Conservation (phyloP, 2,888 invertebrate genomes). For the Lasius fuliginosus region DNA sequence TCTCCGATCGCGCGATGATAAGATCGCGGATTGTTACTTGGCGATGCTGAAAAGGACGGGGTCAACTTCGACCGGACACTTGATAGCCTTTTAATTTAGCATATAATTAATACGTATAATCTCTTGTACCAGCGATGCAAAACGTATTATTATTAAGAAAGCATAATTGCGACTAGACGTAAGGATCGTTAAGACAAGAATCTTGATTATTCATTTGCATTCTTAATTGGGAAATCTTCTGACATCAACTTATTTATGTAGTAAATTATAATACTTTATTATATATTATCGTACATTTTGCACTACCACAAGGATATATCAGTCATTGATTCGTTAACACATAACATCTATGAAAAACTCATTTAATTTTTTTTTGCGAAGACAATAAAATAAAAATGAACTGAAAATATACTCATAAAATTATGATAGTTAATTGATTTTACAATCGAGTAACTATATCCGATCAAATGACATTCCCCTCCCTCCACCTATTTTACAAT, state of each 20-base stretch:
- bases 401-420: slow-evolving; percentile 9
- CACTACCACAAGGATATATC: not conserved
- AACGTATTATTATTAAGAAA: slow-evolving; percentile 14
- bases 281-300: not conserved
- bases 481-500: not conserved
- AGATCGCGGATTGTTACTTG: not conserved
- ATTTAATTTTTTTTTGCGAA: not conserved
- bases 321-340: not conserved
- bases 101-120: slow-evolving; percentile 29
- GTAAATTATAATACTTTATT: slow-evolving; percentile 22
- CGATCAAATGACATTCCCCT: not conserved
- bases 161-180: slow-evolving; percentile 3
- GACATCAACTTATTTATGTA: slow-evolving; percentile 12
- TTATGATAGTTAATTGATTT: not conserved
- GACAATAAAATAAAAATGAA: slow-evolving; percentile 37
- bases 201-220: not conserved
- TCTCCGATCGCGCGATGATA: not conserved
- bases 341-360: not conserved
- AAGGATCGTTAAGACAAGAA: not conserved
- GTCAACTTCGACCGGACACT: not conserved
- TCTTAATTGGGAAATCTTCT: not conserved
- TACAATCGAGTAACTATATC: not conserved
- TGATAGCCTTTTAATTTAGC: slow-evolving; percentile 1
- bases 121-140: slow-evolving; percentile 9
- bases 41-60: not conserved